Conservation (phyloP, 2,113 vertebrate genomes). For the Vidua macroura region DNA sequence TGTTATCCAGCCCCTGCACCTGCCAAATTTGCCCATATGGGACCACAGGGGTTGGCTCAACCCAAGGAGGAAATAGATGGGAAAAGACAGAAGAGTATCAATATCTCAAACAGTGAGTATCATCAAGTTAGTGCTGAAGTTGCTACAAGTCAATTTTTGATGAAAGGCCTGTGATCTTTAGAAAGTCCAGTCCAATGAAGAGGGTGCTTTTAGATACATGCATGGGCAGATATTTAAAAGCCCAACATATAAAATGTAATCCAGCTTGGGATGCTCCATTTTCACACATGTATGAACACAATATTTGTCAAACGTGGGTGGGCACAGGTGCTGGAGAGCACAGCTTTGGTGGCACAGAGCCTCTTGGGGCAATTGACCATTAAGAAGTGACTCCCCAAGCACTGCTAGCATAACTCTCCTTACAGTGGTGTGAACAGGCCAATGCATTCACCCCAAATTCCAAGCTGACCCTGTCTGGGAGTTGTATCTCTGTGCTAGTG, state of each 20-base stretch:
- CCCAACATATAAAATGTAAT: not conserved
- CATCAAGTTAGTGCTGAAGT: not conserved
- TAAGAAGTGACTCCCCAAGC: not conserved
- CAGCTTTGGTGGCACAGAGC: not conserved
- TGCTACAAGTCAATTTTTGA: not conserved
- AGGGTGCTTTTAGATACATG: not conserved
- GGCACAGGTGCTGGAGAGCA: not conserved
- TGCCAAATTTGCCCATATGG: constrained; percentile 49
- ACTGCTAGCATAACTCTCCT: not conserved
- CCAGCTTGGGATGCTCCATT: not conserved
- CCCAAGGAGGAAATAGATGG: not conserved
- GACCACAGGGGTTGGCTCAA: constrained; percentile 35
- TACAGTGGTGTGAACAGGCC: not conserved
- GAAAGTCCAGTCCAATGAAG: not conserved
- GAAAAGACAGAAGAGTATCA: constrained; percentile 5
- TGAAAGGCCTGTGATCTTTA: not conserved
- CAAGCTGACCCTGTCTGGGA: not conserved
- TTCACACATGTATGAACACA: not conserved
- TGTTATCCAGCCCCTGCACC: constrained; percentile 17
- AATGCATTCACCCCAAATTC: not conserved
- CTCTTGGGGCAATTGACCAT: not conserved
- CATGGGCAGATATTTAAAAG: not conserved
- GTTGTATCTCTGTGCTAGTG: not conserved
- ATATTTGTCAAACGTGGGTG: not conserved
- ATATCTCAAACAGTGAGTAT: not conserved